Evolutionary conservation across 2,113 vertebrate genomes (phyloP), one percentile per base, ranked within the genome.

Genomic region (Tragelaphus imberbis): DNA sequence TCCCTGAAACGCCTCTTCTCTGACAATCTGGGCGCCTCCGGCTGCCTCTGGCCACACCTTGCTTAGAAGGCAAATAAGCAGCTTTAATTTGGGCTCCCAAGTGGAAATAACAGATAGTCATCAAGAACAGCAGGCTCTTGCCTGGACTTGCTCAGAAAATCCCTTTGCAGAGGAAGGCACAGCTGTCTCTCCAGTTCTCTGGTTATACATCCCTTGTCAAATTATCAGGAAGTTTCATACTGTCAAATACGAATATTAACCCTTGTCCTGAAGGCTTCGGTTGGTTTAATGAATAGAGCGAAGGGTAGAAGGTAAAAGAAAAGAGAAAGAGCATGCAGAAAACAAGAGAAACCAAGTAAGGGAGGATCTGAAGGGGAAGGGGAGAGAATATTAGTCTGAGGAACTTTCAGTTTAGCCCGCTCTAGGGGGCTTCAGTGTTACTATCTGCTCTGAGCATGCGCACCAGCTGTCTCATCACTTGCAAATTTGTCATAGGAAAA

Each of bases 61-160:
- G 30, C 71, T 93, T 91, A 27, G 79, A 93, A 88, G 86, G 79
- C 88, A 98, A 97, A 94, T 61, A 97, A 93, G 56, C 68, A 96
- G 84, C 91, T 97, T 95, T 89, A 89, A 96, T 98, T 93, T 97
- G 88, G 88, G 86, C 86, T 97, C 88, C 90, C 68, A 44, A 91
- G 92, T 96, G 82, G 87, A 97, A 97, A 97, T 91, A 90, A 94
- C 84, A 98, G 94, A 91, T 92, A 97, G 91, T 97, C 93, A 97
- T 97, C 95, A 93, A 87, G 86, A 92, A 87, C 95, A 91, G 61
- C 89, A 44, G 58, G 30, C 61, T 79, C 96, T 97, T 98, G 98
- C 93, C 94, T 53, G 79, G 97, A 71, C 97, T 97, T 98, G 97
- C 79, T 97, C 65, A 93, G 85, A 98, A 98, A 96, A 85, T 90